A percentile compares a stretch with the other conserved stretches of the same genome.
phyloP scores from a whole-genome alignment of 2,113 vertebrate genomes.

The Progne subis region DNA sequence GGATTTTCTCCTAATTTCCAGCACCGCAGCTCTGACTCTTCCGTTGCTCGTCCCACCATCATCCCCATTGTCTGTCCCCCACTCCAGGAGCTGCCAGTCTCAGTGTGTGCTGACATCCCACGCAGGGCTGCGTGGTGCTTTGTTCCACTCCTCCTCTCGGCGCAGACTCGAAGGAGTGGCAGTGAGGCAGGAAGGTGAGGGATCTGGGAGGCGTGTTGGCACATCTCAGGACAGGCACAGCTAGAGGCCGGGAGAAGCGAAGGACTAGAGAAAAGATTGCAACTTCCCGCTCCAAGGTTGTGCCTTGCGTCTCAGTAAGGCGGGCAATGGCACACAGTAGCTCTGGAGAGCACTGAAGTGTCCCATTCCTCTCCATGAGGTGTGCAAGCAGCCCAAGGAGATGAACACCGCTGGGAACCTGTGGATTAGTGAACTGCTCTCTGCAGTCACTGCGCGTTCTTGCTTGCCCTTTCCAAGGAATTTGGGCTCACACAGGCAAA shows the following conservation, averaged over 20 bases:
- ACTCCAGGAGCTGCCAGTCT: background rate
- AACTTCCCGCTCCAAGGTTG: background rate
- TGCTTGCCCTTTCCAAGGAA: background rate
- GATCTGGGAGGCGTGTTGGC: background rate
- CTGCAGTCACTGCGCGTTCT: background rate
- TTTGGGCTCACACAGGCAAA: background rate
- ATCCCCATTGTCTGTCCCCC: background rate
- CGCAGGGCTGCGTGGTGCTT: background rate
- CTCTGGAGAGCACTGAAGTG: background rate
- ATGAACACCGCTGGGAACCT: background rate
- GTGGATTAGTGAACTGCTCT: background rate
- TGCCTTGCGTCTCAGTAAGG: background rate
- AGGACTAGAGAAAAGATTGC: background rate
- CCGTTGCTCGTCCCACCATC: background rate
- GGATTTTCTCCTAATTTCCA: background rate
- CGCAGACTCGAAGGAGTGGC: background rate
- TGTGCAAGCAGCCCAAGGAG: background rate
- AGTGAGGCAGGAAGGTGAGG: background rate
- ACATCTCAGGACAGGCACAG: background rate
- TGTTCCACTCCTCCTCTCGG: background rate
- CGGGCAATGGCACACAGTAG: rapidly evolving
- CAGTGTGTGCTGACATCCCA: background rate
- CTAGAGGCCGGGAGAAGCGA: background rate
- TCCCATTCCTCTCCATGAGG: background rate
- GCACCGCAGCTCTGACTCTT: background rate